These are phyloP conservation scores for Odontophorus gujanensis DNA, from an alignment of 2,113 vertebrate species.

Conservation along the genomic window DNA sequence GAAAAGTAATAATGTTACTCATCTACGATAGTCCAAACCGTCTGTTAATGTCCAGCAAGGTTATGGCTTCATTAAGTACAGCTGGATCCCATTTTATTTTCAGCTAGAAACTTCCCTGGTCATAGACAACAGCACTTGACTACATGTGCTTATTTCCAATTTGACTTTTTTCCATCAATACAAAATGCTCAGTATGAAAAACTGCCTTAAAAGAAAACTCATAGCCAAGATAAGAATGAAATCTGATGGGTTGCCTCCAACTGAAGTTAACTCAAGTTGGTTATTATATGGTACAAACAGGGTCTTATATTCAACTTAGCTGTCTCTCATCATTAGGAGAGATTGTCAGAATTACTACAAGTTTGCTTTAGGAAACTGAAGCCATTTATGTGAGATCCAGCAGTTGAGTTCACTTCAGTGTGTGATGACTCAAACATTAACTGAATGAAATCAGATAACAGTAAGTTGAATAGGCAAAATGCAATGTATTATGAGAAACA, in stretches of 20 bases:
- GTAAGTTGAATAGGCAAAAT: neutral
- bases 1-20: neutral
- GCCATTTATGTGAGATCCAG: neutral
- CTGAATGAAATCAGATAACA: neutral
- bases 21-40: neutral
- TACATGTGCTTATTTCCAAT: neutral
- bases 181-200: neutral
- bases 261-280: neutral
- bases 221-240: neutral
- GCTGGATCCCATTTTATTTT: neutral
- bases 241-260: neutral
- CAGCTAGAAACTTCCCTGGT: neutral
- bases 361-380: neutral
- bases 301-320: neutral
- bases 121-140: neutral
- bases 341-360: neutral
- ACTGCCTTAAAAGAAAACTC: neutral
- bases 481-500: neutral
- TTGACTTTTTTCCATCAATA: neutral
- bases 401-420: neutral
- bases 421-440: neutral
- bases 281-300: accelerated
- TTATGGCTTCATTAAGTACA: neutral
- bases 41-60: neutral
- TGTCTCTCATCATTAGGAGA: neutral